Percentiles rank a stretch among this genome's conserved stretches.
Conservation (phyloP, 2,113 vertebrate genomes). For the Erpornis zantholeuca region DNA sequence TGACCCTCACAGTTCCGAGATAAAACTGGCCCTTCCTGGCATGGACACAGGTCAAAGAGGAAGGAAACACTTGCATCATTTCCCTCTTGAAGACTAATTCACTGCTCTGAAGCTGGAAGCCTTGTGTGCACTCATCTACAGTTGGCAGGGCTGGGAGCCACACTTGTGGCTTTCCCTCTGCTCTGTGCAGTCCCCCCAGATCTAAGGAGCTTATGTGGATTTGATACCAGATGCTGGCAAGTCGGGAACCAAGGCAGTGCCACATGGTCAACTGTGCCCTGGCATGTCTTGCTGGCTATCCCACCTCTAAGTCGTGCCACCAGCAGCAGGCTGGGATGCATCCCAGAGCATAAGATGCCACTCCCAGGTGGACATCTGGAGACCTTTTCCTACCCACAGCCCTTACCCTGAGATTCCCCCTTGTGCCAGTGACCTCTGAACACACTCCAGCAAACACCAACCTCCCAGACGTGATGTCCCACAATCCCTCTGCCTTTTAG, state of each 20-base stretch:
- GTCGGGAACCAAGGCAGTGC: neutral
- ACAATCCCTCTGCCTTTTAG: neutral
- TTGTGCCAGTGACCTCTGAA: neutral
- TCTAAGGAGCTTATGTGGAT: neutral
- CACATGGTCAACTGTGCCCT: neutral
- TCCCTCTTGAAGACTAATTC: neutral
- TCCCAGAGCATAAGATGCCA: neutral
- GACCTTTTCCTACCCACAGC: neutral
- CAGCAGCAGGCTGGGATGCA: neutral
- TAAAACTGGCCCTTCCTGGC: constrained; percentile 1
- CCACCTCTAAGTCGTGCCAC: neutral
- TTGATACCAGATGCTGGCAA: neutral
- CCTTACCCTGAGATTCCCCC: neutral
- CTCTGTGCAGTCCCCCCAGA: neutral
- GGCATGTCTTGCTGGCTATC: neutral
- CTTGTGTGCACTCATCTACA: neutral
- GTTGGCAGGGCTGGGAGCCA: accelerated
- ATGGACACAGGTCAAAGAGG: neutral
- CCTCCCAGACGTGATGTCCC: neutral
- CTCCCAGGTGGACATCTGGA: neutral
- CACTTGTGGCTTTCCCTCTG: neutral
- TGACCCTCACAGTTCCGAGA: neutral
- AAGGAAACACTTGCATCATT: neutral
- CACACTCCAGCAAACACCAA: neutral
- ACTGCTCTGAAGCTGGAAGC: neutral